Evolutionary conservation across 2,113 vertebrate species (phyloP).

Genomic region (Poecile atricapillus): DNA sequence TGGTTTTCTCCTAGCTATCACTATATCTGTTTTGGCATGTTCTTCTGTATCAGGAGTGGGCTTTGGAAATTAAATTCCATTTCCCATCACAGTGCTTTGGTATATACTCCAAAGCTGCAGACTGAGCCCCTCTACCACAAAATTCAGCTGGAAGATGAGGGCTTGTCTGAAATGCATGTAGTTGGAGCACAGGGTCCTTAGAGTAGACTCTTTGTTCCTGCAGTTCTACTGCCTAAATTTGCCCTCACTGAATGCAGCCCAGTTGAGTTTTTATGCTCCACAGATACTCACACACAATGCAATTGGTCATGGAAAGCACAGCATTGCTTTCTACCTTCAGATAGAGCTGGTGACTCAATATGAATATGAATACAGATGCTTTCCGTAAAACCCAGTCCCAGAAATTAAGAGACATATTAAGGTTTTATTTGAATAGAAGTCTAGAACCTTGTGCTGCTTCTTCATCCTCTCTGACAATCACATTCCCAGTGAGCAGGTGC

Average conservation of each 20-base stretch:
- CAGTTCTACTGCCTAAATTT: neutral
- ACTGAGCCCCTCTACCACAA: neutral
- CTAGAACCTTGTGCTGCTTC: neutral
- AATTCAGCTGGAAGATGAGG: neutral
- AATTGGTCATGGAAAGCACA: neutral
- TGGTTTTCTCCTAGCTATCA: neutral
- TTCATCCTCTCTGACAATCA: neutral
- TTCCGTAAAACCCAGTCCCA: neutral
- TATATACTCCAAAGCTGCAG: neutral
- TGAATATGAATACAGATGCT: neutral
- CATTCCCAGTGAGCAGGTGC: neutral
- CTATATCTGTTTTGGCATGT: accelerated
- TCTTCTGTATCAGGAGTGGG: neutral
- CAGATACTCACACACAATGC: neutral
- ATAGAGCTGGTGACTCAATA: neutral
- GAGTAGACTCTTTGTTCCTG: neutral
- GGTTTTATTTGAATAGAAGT: neutral
- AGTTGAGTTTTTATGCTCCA: neutral
- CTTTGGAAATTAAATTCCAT: neutral
- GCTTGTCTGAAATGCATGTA: neutral
- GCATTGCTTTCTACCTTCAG: neutral
- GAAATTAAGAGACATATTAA: neutral
- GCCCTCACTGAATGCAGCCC: neutral
- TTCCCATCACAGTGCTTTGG: neutral
- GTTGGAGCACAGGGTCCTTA: neutral